Percentiles rank a stretch among this genome's conserved stretches.
Conservation (phyloP, 2,113 vertebrate species). For the Psilopsiagon aurifrons region DNA sequence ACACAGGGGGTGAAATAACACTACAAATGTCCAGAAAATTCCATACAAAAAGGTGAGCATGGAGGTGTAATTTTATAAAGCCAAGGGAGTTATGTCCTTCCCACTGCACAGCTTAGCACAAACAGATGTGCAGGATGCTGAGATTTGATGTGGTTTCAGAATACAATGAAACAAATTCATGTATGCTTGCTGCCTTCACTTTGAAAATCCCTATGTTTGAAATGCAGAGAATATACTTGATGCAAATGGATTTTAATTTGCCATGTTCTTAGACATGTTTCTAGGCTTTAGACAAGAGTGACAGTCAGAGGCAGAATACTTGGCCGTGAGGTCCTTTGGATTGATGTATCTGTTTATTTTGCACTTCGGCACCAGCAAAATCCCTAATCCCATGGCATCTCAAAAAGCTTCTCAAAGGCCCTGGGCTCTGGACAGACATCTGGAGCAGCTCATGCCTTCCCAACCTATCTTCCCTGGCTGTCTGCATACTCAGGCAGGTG, state of each 20-base stretch:
- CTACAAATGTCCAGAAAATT: neutral
- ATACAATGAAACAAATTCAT: neutral
- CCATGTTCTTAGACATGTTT: neutral
- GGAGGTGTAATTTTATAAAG: neutral
- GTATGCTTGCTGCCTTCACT: neutral
- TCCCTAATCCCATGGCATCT: neutral
- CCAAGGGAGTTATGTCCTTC: neutral
- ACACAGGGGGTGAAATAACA: neutral
- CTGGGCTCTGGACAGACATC: neutral
- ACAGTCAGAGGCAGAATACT: fast-evolving
- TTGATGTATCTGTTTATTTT: neutral
- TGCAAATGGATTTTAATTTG: neutral
- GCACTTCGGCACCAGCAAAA: neutral
- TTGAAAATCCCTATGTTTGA: neutral
- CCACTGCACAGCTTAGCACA: neutral
- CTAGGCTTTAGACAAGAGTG: fast-evolving
- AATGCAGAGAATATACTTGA: neutral
- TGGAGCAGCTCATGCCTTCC: neutral
- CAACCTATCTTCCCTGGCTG: neutral
- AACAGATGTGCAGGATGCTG: neutral
- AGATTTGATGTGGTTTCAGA: neutral
- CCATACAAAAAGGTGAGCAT: neutral
- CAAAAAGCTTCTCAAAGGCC: neutral
- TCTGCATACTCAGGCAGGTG: fast-evolving
- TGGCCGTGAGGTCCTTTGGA: fast-evolving